Evolutionary conservation across 2,888 invertebrate species (phyloP).

Genomic region (Cistogaster globosa): DNA sequence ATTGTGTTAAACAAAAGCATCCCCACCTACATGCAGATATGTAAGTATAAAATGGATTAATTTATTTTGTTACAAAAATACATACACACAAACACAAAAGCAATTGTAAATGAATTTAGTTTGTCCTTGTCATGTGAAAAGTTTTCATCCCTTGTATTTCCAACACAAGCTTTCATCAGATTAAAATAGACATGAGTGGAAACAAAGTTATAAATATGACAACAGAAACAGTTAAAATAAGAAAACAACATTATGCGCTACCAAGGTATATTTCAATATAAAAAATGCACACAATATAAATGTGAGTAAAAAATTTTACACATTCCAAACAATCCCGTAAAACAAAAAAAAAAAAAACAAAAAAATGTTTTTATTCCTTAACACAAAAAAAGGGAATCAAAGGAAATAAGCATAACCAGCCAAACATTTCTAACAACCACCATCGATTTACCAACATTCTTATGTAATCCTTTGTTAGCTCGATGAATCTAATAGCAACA

Average conservation of each 20-base stretch:
- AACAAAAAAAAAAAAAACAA: not conserved
- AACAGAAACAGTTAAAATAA: slow-evolving; percentile 2
- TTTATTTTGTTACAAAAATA: not conserved
- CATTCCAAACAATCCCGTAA: not conserved
- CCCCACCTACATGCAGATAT: not conserved
- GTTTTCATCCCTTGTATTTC: slow-evolving; percentile 70
- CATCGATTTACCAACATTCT: slow-evolving; percentile 4
- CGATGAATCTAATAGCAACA: not conserved
- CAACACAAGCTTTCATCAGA: slow-evolving; percentile 70
- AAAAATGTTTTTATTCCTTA: not conserved
- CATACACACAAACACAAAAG: not conserved
- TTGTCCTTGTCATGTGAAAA: slow-evolving; percentile 70
- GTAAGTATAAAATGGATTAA: no score
- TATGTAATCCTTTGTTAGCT: slow-evolving; percentile 46
- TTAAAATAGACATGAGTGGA: slow-evolving; percentile 60
- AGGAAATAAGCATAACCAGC: not conserved
- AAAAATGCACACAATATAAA: no score
- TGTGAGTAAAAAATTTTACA: no score
- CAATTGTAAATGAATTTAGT: slow-evolving; percentile 15
- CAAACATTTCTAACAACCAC: slow-evolving; percentile 7
- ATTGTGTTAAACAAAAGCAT: not conserved
- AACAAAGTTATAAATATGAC: slow-evolving; percentile 64
- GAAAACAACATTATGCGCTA: slow-evolving; percentile 5
- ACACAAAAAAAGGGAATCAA: not conserved
- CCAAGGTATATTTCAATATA: not conserved